Conservation (phyloP, 2,797 vertebrate genomes). For the Taenioides sp. region DNA sequence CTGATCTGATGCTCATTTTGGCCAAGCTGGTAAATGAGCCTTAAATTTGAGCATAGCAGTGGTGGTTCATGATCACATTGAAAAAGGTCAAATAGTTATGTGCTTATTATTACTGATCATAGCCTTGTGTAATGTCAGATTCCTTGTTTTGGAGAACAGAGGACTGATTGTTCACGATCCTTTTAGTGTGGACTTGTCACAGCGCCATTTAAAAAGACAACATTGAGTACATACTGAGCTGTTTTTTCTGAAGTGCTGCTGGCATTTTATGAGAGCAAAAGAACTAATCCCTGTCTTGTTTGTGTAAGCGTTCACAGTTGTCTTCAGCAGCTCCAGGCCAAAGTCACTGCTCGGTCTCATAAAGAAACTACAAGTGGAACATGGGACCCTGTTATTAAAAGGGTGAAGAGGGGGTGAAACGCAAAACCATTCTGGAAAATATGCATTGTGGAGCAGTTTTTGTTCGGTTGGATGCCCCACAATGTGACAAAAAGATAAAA, state of each 20-base stretch:
- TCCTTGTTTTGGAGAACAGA: neutral
- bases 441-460: neutral
- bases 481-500: neutral
- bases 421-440: conserved; percentile 2
- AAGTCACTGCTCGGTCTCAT: neutral
- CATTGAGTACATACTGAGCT: neutral
- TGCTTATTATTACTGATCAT: neutral
- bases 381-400: conserved; percentile 5
- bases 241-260: neutral
- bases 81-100: neutral
- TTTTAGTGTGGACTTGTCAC: neutral
- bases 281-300: conserved; percentile 1
- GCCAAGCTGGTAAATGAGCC: neutral
- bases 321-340: conserved; percentile 5
- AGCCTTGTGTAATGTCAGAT: too few relatives aligned
- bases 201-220: neutral
- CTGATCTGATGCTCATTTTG: neutral
- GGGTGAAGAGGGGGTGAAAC: neutral
- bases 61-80: neutral
- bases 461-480: neutral
- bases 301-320: conserved; percentile 8
- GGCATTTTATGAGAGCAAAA: neutral
- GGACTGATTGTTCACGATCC: neutral
- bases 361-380: conserved; percentile 9
- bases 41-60: neutral